Base-by-base conservation (phyloP, 2,797 vertebrate species). In the Gymnoscopelus microlampas region DNA sequence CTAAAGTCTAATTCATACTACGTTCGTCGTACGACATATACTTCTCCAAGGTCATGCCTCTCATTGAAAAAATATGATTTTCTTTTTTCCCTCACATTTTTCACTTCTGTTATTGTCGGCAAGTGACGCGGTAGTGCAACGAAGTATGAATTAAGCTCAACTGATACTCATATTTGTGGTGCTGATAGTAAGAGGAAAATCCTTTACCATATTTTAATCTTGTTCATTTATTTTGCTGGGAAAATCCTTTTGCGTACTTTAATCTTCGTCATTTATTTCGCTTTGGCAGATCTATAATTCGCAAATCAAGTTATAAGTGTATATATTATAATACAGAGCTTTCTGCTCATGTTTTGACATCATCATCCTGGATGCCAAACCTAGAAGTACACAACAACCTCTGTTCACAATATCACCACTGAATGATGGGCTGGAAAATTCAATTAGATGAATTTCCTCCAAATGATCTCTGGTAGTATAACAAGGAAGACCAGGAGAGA, bases 381-480 rank as follows among this genome's bases (percentile, higher is more conserved):
- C 53, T 67, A 24, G 49, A 73, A 59, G 23, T 24, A 86, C 77
- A 91, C 73, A 86, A 68, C 68, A 49, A 49, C 70, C 65, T 85
- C 77, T 92, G 87, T 93, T 90, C 81, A 70, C 70, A 75, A 57
- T 77, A 84, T 48, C 62, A 23, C 69, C 68, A 70, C 74, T 84
- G 84, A 87, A 72, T 85, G 84, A 90, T 85, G 76, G 70, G 67
- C 68, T 69, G 85, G 80, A 88, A 92, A 88, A 91, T 89, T 85
- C 54, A 89, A 93, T 93, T 92, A 87, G 73, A 82, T 83, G 73
- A 89, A 92, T 92, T 94, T 94, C 90, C 92, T 91, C 85, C 84
- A 74, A 82, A 88, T 87, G 81, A 91, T 77, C 57, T 88, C 79
- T 78, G 78, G 78, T 79, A 77, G 78, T 81, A 80, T 83, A 79